Evolutionary conservation across 2,888 invertebrate genomes (phyloP).

Genomic region (Tipula vernalis): DNA sequence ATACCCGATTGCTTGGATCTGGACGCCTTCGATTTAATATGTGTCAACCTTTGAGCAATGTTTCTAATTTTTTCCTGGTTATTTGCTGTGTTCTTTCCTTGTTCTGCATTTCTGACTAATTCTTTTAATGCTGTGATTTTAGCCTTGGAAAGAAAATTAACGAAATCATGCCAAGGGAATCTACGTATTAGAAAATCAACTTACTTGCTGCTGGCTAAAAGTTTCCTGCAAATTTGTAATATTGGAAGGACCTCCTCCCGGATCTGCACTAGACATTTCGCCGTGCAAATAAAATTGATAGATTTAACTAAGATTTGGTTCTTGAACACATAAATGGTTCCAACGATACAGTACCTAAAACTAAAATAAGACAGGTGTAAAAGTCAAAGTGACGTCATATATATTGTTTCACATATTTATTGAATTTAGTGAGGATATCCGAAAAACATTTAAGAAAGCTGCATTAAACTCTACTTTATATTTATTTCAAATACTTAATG

Average conservation of each 20-base stretch:
- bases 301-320: background rate
- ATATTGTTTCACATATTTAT: background rate
- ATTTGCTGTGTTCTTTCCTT: constrained; percentile 25
- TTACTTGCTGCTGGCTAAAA: constrained; percentile 20
- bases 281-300: background rate
- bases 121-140: constrained; percentile 29
- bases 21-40: constrained; percentile 25
- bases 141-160: constrained; percentile 19
- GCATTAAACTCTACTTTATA: background rate
- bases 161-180: background rate
- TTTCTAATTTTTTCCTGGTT: constrained; percentile 28
- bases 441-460: background rate
- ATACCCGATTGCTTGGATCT: constrained; percentile 20
- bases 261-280: constrained; percentile 14
- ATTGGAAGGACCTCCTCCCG: constrained; percentile 13
- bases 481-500: background rate
- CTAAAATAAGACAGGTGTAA: background rate
- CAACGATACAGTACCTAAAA: background rate
- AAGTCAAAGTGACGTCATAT: constrained; percentile 7
- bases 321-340: background rate
- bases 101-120: constrained; percentile 25
- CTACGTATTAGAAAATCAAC: background rate
- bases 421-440: background rate
- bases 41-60: constrained; percentile 26
- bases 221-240: constrained; percentile 18